A percentile compares a stretch with the other conserved stretches of the same genome.
Conservation (phyloP, 2,888 invertebrate genomes). For the Phlogophora meticulosa region DNA sequence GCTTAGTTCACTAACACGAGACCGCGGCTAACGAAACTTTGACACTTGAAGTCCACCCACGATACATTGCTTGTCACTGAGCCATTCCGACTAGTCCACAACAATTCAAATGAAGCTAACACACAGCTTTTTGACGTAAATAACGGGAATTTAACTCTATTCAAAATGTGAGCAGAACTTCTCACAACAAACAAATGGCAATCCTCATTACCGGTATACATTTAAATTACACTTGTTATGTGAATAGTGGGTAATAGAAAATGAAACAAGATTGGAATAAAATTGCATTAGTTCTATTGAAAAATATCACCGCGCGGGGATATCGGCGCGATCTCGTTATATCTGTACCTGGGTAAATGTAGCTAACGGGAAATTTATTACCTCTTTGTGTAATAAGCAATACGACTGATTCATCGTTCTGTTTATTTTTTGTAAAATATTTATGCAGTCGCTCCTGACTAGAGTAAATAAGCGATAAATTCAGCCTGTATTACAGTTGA, state of each 20-base stretch:
- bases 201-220: conserved; percentile 11
- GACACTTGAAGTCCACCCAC: conserved; percentile 79
- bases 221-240: conserved; percentile 36
- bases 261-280: conserved; percentile 43
- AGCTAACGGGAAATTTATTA: conserved; percentile 68
- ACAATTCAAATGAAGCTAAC: conserved; percentile 51
- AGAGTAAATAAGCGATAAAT: conserved; percentile 27
- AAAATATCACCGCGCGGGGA: conserved; percentile 59
- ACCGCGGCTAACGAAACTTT: conserved; percentile 79
- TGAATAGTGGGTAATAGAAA: conserved; percentile 23
- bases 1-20: conserved; percentile 75
- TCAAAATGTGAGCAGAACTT: conserved; percentile 1
- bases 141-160: not conserved
- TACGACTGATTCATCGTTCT: conserved; percentile 51
- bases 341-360: conserved; percentile 58
- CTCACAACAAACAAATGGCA: conserved; percentile 22
- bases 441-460: conserved; percentile 42
- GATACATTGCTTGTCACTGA: conserved; percentile 77
- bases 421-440: conserved; percentile 35
- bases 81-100: conserved; percentile 53
- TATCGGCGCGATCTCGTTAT: conserved; percentile 61
- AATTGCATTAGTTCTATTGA: conserved; percentile 58
- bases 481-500: conserved; percentile 18
- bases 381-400: conserved; percentile 69
- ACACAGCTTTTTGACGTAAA: conserved; percentile 22